Evolutionary conservation across 2,797 vertebrate species (phyloP), one percentile per base, ranked within the genome.

Genomic region (Sebastes steindachneri): DNA sequence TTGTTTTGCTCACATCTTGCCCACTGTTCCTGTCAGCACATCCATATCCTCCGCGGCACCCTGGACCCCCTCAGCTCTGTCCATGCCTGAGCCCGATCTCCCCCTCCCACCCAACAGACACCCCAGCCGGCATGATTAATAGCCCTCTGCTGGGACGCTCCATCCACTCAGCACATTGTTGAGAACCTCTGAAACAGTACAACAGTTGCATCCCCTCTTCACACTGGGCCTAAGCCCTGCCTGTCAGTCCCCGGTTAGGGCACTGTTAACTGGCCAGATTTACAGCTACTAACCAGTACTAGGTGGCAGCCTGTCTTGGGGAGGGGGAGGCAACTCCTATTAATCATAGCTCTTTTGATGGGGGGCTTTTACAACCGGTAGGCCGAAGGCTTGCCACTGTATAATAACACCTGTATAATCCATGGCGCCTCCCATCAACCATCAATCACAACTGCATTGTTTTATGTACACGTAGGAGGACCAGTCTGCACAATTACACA

Each of bases 201-300:
- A 96, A 96, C 96, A 97, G 95, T 97, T 97, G 96, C 91, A 96
- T 94, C 92, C 92, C 92, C 88, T 92, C 94, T 95, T 96, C 94
- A 96, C 95, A 95, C 92, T 69, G 92, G 85, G 87, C 89, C 66
- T 95, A 97, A 97, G 92, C 94, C 95, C 80, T 77, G 92, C 83
- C 96, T 97, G 96, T 97, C 96, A 96, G 91, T 95, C 91, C 90
- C 93, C 81, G 92, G 95, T 97, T 97, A 95, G 95, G 91, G 80
- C 81, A 84, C 89, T 82, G 94, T 96, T 96, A 96, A 96, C 94
- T 92, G 89, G 87, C 70, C 92, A 96, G 95, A 97, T 97, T 97
- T 97, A 97, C 96, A 96, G 90, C 95, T 94, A 91, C 91, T 93
- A 95, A 93, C 91, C 93, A 96, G 87, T 73, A 51, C 88, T 95